Conservation (phyloP, 1,140 invertebrate genomes). For the Drosophila repleta region DNA sequence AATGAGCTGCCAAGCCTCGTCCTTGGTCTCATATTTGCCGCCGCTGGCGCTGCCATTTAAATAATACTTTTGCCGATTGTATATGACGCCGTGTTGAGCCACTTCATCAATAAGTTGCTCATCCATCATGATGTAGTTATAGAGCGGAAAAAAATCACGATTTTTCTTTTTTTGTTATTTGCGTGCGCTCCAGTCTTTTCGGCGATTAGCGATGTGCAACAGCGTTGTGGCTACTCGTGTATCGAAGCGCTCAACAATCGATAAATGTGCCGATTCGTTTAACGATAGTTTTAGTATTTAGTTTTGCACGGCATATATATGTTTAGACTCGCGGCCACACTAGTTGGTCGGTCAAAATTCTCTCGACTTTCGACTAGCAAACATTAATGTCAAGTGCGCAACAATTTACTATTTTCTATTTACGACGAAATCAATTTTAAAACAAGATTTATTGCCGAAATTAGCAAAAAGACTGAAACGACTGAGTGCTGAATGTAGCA, state of each 20-base stretch:
- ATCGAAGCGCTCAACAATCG: background rate
- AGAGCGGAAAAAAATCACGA: slow-evolving; percentile 11
- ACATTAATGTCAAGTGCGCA: slow-evolving; percentile 36
- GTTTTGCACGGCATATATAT: background rate
- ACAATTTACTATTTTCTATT: slow-evolving; percentile 15
- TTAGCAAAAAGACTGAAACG: background rate
- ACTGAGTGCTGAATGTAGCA: background rate
- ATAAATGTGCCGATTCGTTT: background rate
- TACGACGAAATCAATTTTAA: too few species aligned
- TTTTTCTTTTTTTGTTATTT: slow-evolving; percentile 40
- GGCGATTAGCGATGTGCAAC: slow-evolving; percentile 23
- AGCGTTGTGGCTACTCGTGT: background rate
- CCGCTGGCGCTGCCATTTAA: slow-evolving; percentile 67
- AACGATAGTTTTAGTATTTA: background rate
- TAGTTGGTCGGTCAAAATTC: slow-evolving; percentile 17
- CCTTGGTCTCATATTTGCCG: slow-evolving; percentile 83
- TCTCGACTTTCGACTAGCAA: slow-evolving; percentile 21
- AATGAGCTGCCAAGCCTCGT: slow-evolving; percentile 79
- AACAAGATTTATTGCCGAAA: background rate
- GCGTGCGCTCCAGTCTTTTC: slow-evolving; percentile 31
- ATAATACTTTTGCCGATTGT: slow-evolving; percentile 82
- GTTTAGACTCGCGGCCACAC: background rate
- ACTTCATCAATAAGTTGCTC: slow-evolving; percentile 83
- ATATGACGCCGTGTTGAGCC: slow-evolving; percentile 80
- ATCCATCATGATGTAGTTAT: slow-evolving; percentile 75